phyloP scores from a whole-genome alignment of 2,113 vertebrate species.

The Meriones unguiculatus region DNA sequence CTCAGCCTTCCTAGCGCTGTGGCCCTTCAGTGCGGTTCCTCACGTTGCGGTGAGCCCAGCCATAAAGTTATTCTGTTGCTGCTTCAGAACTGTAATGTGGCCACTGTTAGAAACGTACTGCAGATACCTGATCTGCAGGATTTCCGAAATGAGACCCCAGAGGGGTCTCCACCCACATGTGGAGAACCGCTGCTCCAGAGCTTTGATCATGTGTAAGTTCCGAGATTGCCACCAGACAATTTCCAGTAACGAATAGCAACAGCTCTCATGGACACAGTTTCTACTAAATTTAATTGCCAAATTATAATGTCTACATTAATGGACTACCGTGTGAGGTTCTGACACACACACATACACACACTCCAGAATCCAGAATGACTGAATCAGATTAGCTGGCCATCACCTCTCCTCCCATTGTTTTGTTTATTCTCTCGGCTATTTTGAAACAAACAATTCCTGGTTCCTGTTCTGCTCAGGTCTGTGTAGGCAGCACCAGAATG shows the following conservation, averaged over 20 bases:
- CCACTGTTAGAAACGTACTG: background rate
- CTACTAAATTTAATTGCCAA: background rate
- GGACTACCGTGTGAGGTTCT: background rate
- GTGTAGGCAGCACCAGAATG: background rate
- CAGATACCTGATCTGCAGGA: background rate
- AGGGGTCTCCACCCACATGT: background rate
- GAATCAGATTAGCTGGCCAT: no score
- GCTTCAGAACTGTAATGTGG: no score
- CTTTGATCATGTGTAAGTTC: background rate
- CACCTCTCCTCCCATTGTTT: background rate
- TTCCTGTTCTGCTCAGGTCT: background rate
- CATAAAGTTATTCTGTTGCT: background rate
- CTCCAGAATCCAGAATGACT: background rate
- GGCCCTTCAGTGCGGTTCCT: background rate
- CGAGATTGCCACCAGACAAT: background rate
- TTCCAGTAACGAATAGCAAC: background rate
- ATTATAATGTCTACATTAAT: background rate
- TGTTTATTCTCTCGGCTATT: background rate
- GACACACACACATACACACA: background rate
- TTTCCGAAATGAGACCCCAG: background rate
- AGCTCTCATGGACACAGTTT: background rate
- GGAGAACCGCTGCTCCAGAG: background rate
- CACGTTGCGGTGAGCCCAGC: background rate
- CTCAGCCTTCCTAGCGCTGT: background rate
- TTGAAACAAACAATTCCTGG: background rate